phyloP scores from a whole-genome alignment of 2,888 invertebrate genomes.

The Galerucella calmariensis region DNA sequence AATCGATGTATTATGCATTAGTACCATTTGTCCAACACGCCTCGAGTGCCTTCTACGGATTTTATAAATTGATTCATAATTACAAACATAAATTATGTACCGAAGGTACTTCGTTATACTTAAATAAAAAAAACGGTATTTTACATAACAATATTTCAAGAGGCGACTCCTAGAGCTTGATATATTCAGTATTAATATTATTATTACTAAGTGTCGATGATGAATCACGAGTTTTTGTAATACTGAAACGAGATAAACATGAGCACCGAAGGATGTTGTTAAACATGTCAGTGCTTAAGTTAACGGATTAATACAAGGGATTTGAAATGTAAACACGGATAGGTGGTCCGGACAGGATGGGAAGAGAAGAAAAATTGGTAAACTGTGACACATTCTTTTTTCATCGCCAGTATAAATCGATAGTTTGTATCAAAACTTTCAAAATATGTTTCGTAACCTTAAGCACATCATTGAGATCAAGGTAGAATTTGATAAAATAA shows the following conservation, averaged over 20 bases:
- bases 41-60: slow-evolving; percentile 36
- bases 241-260: slow-evolving; percentile 31
- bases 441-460: too few relatives aligned
- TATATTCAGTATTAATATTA: slow-evolving; percentile 45
- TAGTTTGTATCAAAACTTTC: too few relatives aligned
- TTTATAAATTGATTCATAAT: slow-evolving; percentile 55
- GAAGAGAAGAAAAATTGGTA: slow-evolving; percentile 5
- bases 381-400: not conserved
- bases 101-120: slow-evolving; percentile 47
- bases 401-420: not conserved
- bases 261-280: slow-evolving; percentile 33
- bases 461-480: too few relatives aligned
- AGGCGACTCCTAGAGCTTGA: slow-evolving; percentile 35
- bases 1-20: slow-evolving; percentile 54
- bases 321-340: slow-evolving; percentile 32
- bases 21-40: slow-evolving; percentile 51
- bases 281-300: slow-evolving; percentile 37
- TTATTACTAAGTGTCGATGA: slow-evolving; percentile 37
- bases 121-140: slow-evolving; percentile 33
- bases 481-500: too few relatives aligned
- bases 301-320: slow-evolving; percentile 34
- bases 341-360: slow-evolving; percentile 24
- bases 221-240: slow-evolving; percentile 38
- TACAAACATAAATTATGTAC: slow-evolving; percentile 50
- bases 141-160: slow-evolving; percentile 44